Evolutionary conservation across 2,797 vertebrate species (phyloP).

Genomic region (Enteromius viviparus): DNA sequence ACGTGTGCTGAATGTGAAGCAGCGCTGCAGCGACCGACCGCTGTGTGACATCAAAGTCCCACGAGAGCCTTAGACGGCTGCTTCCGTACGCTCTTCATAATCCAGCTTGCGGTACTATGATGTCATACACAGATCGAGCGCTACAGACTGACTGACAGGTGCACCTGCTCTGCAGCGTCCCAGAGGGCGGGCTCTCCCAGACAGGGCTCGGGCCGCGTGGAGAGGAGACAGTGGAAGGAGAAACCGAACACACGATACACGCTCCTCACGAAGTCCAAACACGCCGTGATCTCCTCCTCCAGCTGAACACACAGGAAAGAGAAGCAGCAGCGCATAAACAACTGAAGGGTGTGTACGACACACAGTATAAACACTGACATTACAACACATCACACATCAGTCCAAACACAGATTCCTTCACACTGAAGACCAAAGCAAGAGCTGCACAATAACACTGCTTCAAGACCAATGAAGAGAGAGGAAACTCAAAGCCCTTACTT

Average conservation of each 20-base stretch:
- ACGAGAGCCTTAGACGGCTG: no score
- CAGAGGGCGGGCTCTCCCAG: constrained; percentile 87
- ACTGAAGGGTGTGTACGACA: neutral
- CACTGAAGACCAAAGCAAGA: neutral
- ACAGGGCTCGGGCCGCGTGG: constrained; percentile 85
- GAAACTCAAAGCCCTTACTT: constrained; percentile 7
- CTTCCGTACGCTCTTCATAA: no score
- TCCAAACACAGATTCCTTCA: no score
- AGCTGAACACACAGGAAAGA: constrained; percentile 73
- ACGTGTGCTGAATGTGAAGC: no score
- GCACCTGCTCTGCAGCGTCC: constrained; percentile 89
- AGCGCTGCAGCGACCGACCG: no score
- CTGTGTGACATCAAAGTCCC: no score
- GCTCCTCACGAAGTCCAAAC: constrained; percentile 86
- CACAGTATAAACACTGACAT: constrained; percentile 29
- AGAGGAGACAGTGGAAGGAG: constrained; percentile 86
- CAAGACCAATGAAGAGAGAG: neutral
- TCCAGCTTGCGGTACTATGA: no score
- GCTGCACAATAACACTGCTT: neutral
- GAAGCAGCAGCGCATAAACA: constrained; percentile 23
- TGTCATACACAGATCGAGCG: no score
- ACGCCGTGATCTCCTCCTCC: constrained; percentile 84
- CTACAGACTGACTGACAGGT: neutral
- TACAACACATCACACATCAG: no score
- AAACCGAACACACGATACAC: constrained; percentile 90